A percentile compares a stretch with the other conserved stretches of the same genome.
These are phyloP conservation scores for Pemphredon lugubris DNA, from an alignment of 2,888 invertebrate species.

Conservation along the genomic window DNA sequence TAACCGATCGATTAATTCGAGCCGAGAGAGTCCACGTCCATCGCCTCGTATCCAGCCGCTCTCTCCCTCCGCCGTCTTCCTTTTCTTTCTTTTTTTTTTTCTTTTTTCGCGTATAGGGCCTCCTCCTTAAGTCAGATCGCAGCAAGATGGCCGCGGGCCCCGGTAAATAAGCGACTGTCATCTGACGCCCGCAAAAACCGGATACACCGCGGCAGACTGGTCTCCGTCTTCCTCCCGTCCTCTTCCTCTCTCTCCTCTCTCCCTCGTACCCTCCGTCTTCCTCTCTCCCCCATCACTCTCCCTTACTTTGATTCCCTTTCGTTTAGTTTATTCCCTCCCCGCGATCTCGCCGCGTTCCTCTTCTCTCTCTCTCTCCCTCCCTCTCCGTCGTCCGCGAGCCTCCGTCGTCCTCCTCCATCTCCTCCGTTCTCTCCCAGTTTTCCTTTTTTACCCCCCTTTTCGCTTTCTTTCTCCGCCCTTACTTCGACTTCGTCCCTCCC, in stretches of 20 bases:
- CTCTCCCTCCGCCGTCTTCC: conserved; percentile 26
- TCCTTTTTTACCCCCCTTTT: conserved; percentile 22
- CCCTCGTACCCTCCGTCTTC: too few relatives aligned
- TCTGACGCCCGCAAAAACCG: conserved; percentile 80
- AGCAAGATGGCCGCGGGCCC: conserved; percentile 79
- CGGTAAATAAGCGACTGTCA: conserved; percentile 81
- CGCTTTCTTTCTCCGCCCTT: conserved; percentile 23
- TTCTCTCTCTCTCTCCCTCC: background rate
- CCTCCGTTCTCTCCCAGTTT: conserved; percentile 1
- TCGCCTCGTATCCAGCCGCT: conserved; percentile 61
- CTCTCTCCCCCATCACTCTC: conserved; percentile 30
- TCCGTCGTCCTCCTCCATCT: conserved; percentile 23
- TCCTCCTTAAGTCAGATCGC: conserved; percentile 77
- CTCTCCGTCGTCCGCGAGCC: conserved; percentile 17
- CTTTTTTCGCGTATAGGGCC: conserved; percentile 54
- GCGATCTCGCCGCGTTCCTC: background rate
- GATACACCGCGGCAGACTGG: conserved; percentile 78
- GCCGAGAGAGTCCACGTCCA: conserved; percentile 64
- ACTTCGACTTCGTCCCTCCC: conserved; percentile 4
- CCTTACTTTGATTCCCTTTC: conserved; percentile 53
- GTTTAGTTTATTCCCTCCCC: conserved; percentile 55
- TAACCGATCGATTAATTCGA: conserved; percentile 78
- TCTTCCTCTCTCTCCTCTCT: conserved; percentile 34
- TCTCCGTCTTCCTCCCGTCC: conserved; percentile 60
- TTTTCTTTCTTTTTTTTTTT: conserved; percentile 32